Evolutionary conservation across 2,797 vertebrate species (phyloP).

Genomic region (Hippoglossus hippoglossus): DNA sequence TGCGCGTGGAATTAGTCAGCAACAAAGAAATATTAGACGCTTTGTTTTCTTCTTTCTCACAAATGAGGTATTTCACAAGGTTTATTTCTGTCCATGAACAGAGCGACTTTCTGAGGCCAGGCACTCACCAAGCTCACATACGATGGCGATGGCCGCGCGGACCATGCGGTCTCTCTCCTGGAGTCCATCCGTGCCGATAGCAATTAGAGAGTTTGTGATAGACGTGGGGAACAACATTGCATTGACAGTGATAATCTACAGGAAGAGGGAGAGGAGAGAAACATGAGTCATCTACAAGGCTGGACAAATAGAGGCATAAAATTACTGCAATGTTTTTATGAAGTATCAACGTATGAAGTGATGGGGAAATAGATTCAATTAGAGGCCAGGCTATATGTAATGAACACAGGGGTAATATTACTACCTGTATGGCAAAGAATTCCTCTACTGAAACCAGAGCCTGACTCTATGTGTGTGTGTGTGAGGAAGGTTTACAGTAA

Average conservation of each 20-base stretch:
- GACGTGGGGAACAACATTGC: conserved; percentile 97
- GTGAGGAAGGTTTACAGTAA: conserved; percentile 74
- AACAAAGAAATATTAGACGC: conserved; percentile 4
- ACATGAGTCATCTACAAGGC: conserved; percentile 35
- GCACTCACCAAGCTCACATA: conserved; percentile 95
- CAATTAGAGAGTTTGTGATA: conserved; percentile 96
- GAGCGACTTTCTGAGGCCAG: not conserved
- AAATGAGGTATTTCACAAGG: not conserved
- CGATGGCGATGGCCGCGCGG: conserved; percentile 96
- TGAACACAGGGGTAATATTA: conserved; percentile 38
- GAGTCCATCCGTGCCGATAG: conserved; percentile 97
- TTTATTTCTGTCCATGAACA: not conserved
- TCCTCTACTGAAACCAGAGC: conserved; percentile 57
- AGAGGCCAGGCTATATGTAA: conserved; percentile 6
- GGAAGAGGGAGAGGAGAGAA: conserved; percentile 7
- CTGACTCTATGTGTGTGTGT: conserved; percentile 18
- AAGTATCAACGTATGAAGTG: not conserved
- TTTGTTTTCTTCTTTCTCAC: not conserved
- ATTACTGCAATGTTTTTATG: conserved; percentile 2
- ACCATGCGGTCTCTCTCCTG: conserved; percentile 99
- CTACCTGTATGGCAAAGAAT: conserved; percentile 23
- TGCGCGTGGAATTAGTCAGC: conserved; percentile 51
- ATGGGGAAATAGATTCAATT: not conserved
- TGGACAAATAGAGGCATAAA: conserved; percentile 23
- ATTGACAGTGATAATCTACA: conserved; percentile 98